Evolutionary conservation across 2,888 invertebrate genomes (phyloP).

Genomic region (Eupeodes latifasciatus): DNA sequence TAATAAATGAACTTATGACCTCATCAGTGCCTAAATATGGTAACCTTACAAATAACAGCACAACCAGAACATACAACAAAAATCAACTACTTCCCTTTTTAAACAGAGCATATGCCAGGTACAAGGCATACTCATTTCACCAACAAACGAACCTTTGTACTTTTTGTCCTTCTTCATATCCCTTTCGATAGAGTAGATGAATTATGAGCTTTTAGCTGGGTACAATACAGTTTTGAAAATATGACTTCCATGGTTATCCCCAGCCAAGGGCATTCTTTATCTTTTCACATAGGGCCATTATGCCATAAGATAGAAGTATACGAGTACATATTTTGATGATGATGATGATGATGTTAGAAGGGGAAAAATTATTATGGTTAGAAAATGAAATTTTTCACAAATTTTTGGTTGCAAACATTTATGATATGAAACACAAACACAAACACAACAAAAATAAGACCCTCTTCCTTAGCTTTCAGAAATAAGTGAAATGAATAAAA

Average conservation of each 20-base stretch:
- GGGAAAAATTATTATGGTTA: constrained; percentile 57
- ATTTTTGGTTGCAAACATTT: constrained; percentile 47
- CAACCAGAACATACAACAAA: background rate
- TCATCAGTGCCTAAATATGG: background rate
- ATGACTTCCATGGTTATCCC: constrained; percentile 61
- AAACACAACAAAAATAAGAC: background rate
- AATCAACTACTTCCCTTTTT: constrained; percentile 13
- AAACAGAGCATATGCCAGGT: constrained; percentile 13
- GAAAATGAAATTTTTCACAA: constrained; percentile 57
- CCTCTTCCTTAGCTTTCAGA: constrained; percentile 26
- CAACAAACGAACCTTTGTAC: constrained; percentile 60
- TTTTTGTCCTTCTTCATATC: constrained; percentile 56
- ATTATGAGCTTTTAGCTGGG: constrained; percentile 57
- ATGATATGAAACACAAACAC: constrained; percentile 27
- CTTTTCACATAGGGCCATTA: constrained; percentile 11
- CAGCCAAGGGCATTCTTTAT: constrained; percentile 43
- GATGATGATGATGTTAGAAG: background rate
- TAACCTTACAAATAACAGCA: background rate
- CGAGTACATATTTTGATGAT: too few relatives aligned
- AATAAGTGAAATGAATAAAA: constrained; percentile 63
- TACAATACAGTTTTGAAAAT: constrained; percentile 62
- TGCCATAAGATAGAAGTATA: background rate
- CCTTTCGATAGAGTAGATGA: constrained; percentile 56
- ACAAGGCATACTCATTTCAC: constrained; percentile 41
- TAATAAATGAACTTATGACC: background rate